phyloP scores from a whole-genome alignment of 1,140 invertebrate species.

The Pseudoatta argentina region DNA sequence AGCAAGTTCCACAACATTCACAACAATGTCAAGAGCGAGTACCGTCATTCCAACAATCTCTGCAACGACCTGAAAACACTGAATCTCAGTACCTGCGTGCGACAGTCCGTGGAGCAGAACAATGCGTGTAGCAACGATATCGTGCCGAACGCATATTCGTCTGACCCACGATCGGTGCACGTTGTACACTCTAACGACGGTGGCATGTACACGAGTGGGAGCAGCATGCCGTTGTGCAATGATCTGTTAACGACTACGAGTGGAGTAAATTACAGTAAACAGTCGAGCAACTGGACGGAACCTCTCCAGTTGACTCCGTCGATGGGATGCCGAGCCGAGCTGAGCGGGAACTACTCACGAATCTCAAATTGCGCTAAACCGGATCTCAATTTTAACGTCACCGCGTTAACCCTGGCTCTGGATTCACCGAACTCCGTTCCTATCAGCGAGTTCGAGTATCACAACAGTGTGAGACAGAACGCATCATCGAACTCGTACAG shows the following conservation, averaged over 20 bases:
- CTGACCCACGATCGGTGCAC: constrained; percentile 65
- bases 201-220: constrained; percentile 66
- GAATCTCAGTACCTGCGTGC: constrained; percentile 70
- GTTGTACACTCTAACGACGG: constrained; percentile 58
- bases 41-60: constrained; percentile 76
- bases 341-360: constrained; percentile 81
- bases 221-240: constrained; percentile 75
- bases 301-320: constrained; percentile 58
- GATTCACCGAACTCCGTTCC: constrained; percentile 75
- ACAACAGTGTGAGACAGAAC: constrained; percentile 75
- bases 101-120: constrained; percentile 66
- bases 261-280: constrained; percentile 75
- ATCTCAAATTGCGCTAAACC: constrained; percentile 73
- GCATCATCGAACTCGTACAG: constrained; percentile 70
- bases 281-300: constrained; percentile 81
- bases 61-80: constrained; percentile 76
- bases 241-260: constrained; percentile 76
- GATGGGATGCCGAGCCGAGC: constrained; percentile 76
- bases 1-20: constrained; percentile 71
- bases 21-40: constrained; percentile 72
- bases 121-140: constrained; percentile 75
- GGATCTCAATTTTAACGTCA: constrained; percentile 83
- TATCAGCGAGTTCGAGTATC: constrained; percentile 78
- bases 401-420: constrained; percentile 73
- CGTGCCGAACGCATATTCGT: constrained; percentile 59